Base-by-base conservation (phyloP, 2,797 vertebrate species). In the Tapirus indicus region DNA sequence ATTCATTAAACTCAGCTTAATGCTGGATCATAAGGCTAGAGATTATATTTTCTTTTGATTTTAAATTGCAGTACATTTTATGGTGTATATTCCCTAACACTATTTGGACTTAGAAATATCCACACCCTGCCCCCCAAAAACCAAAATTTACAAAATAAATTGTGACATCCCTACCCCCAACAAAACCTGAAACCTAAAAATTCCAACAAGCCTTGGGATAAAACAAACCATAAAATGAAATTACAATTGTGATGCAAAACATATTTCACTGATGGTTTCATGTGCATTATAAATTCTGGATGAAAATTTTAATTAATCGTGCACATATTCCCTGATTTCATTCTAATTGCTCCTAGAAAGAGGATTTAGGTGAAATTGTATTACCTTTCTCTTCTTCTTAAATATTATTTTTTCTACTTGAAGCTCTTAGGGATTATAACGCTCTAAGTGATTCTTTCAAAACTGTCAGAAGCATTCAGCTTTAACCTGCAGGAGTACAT, bases 401-500 rank as follows among this genome's bases (percentile, higher is more conserved):
- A 94, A n/a, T 89, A 38, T 17, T 58, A 32, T 68, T 38, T 62
- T 95, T 93, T 60, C 41, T 77, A 80, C 52, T 84, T 7, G 49
- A 93, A 60, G 58, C 18, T 93, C 94, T 96, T 72, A 97, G 25
- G 20, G 66, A 92, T 96, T 96, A 91, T 29, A 93, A 87, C 11
- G 74, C 16, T 84, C 41, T 60, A 60, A 64, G 23, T 20, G 44
- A 44, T 96, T 89, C n/a, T 95, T 96, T 95, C 32, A 94, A 97
- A 95, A 89, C 23, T 58, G 52, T 94, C 78, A 95, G 78, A 86
- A 94, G 32, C 68, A 95, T 96, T 97, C 95, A 85, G 80, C 71
- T 94, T 97, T 96, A 97, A 92, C 58, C 41, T 44, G 47, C 27
- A 95, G 58, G 64, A 79, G 27, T 64, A 84, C 14, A 79, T 78